Percentiles rank a stretch among this genome's conserved stretches.
Conservation (phyloP, 2,888 invertebrate species). For the Cheilosia impressa region DNA sequence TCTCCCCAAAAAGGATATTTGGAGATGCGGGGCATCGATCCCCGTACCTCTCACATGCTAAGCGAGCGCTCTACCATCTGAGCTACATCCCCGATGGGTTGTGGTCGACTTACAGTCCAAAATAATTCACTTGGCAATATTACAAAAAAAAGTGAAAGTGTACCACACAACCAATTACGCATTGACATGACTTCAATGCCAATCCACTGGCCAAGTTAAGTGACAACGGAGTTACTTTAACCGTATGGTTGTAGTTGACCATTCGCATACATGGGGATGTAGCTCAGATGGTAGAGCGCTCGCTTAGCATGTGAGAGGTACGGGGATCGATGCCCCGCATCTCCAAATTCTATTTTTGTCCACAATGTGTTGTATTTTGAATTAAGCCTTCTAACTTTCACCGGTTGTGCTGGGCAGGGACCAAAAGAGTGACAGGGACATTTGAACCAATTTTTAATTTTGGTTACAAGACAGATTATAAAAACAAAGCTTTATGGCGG, state of each 20-base stretch:
- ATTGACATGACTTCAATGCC: constrained; percentile 1
- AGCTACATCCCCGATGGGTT: constrained; percentile 82
- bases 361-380: not conserved
- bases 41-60: constrained; percentile 84
- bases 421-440: too few species aligned
- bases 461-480: too few species aligned
- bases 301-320: constrained; percentile 82
- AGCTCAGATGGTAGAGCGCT: constrained; percentile 84
- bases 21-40: constrained; percentile 84
- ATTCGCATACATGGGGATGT: constrained; percentile 81
- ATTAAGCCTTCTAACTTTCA: not conserved
- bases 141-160: not conserved
- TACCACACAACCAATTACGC: not conserved
- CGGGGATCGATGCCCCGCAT: constrained; percentile 82
- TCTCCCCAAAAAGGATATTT: constrained; percentile 62
- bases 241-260: not conserved
- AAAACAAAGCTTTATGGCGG: too few species aligned
- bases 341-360: constrained; percentile 78
- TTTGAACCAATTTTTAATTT: too few species aligned
- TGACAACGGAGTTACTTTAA: not conserved
- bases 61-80: constrained; percentile 84
- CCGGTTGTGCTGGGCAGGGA: too few species aligned
- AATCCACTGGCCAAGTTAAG: not conserved
- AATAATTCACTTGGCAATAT: not conserved
- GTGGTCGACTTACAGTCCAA: not conserved